phyloP scores from a whole-genome alignment of 2,797 vertebrate species.

The Acanthurus tractus region DNA sequence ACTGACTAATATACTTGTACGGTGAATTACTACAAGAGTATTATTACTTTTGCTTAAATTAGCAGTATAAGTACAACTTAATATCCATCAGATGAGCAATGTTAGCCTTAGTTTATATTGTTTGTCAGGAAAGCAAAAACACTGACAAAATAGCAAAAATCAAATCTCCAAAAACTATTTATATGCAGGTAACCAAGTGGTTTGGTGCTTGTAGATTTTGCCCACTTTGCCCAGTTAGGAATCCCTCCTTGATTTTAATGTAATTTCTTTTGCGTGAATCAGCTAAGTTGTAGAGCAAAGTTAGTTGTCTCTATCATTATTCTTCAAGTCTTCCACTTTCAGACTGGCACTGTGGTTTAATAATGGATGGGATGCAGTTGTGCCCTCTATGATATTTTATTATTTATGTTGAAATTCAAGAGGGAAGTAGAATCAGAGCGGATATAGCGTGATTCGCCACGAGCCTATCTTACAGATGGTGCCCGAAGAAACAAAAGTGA shows the following conservation, averaged over 20 bases:
- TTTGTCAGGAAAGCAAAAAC: not conserved
- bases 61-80: not conserved
- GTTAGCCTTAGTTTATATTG: not conserved
- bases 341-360: constrained; percentile 51
- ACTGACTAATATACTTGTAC: no score
- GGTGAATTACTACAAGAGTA: no score
- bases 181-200: not conserved
- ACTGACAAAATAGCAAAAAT: not conserved
- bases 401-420: constrained; percentile 61
- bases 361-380: constrained; percentile 61
- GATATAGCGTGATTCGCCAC: constrained; percentile 15
- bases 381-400: constrained; percentile 62
- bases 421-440: constrained; percentile 17
- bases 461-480: constrained; percentile 13
- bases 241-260: not conserved
- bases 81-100: not conserved
- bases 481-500: constrained; percentile 20
- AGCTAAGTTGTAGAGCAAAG: not conserved
- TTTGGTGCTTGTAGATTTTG: not conserved
- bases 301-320: constrained; percentile 6
- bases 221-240: not conserved
- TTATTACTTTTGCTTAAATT: no score
- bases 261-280: not conserved
- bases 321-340: constrained; percentile 35
- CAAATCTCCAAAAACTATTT: not conserved